Conservation (phyloP, 92 coral and sea anemone species). For the Virgularia gustaviana region DNA sequence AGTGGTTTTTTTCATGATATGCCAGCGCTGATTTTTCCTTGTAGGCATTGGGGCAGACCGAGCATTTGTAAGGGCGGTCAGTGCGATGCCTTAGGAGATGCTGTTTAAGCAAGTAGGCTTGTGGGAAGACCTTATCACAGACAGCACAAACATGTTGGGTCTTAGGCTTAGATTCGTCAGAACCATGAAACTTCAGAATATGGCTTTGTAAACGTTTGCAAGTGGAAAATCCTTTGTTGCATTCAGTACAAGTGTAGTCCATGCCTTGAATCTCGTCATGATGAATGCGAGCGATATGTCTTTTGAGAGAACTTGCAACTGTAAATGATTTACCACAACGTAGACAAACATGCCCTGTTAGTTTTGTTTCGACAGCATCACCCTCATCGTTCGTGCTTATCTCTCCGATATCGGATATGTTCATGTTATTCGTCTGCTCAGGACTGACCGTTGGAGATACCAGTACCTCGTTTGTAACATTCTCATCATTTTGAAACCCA, state of each 20-base stretch:
- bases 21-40: slow-evolving; percentile 10
- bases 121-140: slow-evolving; percentile 24
- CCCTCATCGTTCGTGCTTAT: no score
- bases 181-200: no score
- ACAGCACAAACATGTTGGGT: no score
- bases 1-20: slow-evolving; percentile 15
- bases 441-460: not conserved
- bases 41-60: slow-evolving; percentile 17
- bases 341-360: not conserved
- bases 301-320: not conserved
- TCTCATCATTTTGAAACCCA: not conserved
- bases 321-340: not conserved
- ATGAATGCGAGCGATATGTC: not conserved
- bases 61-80: slow-evolving; percentile 22
- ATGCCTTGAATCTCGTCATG: not conserved
- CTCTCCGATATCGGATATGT: no score
- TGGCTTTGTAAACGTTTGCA: no score
- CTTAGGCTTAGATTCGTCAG: no score
- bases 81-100: slow-evolving; percentile 21
- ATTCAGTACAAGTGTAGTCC: no score
- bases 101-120: not conserved
- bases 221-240: no score
- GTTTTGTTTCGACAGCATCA: no score
- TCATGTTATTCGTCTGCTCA: not conserved
- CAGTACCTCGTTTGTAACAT: not conserved